Evolutionary conservation across 2,113 vertebrate species (phyloP), one percentile per base, ranked within the genome.

Genomic region (Phainopepla nitens): DNA sequence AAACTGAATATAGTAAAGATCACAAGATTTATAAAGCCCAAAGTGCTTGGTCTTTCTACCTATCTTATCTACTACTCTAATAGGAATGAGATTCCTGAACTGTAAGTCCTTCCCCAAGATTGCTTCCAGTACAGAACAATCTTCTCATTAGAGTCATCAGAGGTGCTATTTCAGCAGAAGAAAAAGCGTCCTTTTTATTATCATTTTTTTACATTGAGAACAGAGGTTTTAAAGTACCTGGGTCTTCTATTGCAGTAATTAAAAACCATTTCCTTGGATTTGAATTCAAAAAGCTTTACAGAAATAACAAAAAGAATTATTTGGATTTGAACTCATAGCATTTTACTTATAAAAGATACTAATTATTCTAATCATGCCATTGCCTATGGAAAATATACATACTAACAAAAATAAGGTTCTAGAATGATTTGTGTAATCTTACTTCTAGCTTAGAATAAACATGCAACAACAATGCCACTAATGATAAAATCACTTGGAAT

Each of bases 401-500:
- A 65, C 9, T 24, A 41, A 81, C 14, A 45, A 94, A 97, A n/a
- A 29, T 47, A 78, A 54, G 21, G 70, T 70, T 83, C 93, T 84
- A 87, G 45, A 94, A 69, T 73, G 65, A 87, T 87, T 89, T 80
- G 41, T 79, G 17, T 80, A 86, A 69, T 60, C 58, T 80, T 86
- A 85, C 62, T 77, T 94, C 75, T 33, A 65, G 69, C 82, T 91
- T 91, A n/a, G 49, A 89, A 89, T n/a, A 22, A 31, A 56, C 47
- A 82, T 58, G n/a, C 44, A 87, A 61, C 11, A 75, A 27, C 15
- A 87, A 78, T n/a, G 51, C 18, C 84, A 28, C 35, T 75, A 49
- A 62, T 72, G 53, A 90, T 62, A 95, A 98, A 80, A 95, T 93
- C 83, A 73, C 35, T 49, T 80, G 82, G 92, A 93, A 96, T 88